Percentiles rank a stretch among this genome's conserved stretches.
phyloP scores from a whole-genome alignment of 2,797 vertebrate genomes.

The Lophotriccus pileatus region DNA sequence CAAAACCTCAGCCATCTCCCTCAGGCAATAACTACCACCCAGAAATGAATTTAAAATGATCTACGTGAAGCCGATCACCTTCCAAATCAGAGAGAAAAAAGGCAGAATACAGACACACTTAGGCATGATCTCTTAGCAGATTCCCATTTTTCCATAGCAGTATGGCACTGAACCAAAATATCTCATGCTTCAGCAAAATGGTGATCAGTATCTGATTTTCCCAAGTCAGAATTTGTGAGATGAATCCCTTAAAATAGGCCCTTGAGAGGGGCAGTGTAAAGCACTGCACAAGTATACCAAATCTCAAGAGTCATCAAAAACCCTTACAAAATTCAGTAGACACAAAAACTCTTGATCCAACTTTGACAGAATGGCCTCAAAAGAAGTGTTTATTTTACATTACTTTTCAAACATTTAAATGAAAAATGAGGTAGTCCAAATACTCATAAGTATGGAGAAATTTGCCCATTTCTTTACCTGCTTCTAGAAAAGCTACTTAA shows the following conservation, averaged over 20 bases:
- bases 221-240: background rate
- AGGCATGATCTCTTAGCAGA: background rate
- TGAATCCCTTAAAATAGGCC: background rate
- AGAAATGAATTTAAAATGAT: background rate
- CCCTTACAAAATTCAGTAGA: background rate
- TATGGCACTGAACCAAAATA: background rate
- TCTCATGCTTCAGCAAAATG: accelerated
- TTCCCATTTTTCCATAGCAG: background rate
- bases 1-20: background rate
- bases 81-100: background rate
- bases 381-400: background rate
- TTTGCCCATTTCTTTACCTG: background rate
- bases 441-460: background rate
- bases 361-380: background rate
- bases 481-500: background rate
- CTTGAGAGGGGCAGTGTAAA: background rate
- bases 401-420: background rate
- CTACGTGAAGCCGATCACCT: background rate
- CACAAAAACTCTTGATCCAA: background rate
- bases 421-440: background rate
- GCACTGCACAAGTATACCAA: background rate
- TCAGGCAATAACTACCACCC: background rate
- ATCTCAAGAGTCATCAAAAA: background rate
- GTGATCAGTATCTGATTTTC: background rate
- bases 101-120: background rate